A percentile compares a stretch with the other conserved stretches of the same genome.
Evolutionary conservation across 2,888 invertebrate species (phyloP).

Genomic region (Drosophila quinaria): DNA sequence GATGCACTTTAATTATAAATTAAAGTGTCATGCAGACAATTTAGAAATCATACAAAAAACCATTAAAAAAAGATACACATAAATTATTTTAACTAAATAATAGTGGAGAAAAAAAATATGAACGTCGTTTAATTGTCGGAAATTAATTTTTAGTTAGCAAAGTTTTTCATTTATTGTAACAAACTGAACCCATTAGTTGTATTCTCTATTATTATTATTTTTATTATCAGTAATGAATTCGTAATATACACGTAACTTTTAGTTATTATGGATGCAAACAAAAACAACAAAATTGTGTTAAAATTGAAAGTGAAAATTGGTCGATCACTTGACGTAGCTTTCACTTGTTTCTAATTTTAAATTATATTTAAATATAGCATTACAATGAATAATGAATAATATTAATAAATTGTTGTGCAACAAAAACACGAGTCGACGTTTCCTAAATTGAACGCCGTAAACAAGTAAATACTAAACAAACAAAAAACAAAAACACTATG

Average conservation of each 20-base stretch:
- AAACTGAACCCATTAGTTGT: slow-evolving; percentile 11
- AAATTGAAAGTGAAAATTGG: slow-evolving; percentile 29
- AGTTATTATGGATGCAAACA: slow-evolving; percentile 19
- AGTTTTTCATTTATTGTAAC: slow-evolving; percentile 40
- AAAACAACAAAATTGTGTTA: slow-evolving; percentile 34
- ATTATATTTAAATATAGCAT: slow-evolving; percentile 52
- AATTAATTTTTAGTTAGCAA: slow-evolving; percentile 74
- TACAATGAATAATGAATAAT: slow-evolving; percentile 51
- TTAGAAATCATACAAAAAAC: slow-evolving; percentile 22
- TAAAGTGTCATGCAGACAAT: slow-evolving; percentile 50
- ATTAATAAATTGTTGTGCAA: slow-evolving; percentile 63
- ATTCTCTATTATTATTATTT: slow-evolving; percentile 5
- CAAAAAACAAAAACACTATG: slow-evolving; percentile 27
- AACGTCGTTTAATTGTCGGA: slow-evolving; percentile 44
- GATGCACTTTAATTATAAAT: slow-evolving; percentile 71
- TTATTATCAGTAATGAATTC: slow-evolving; percentile 30
- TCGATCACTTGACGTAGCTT: slow-evolving; percentile 57
- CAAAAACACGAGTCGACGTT: slow-evolving; percentile 40
- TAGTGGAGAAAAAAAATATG: slow-evolving; percentile 33
- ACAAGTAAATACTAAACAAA: slow-evolving; percentile 26
- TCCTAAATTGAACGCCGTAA: slow-evolving; percentile 39
- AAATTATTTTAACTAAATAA: slow-evolving; percentile 53
- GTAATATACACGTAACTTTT: slow-evolving; percentile 19
- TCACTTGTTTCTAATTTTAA: slow-evolving; percentile 64
- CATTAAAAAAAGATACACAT: slow-evolving; percentile 22